Evolutionary conservation across 2,113 vertebrate species (phyloP), one percentile per base, ranked within the genome.

Genomic region (Chionomys nivalis): DNA sequence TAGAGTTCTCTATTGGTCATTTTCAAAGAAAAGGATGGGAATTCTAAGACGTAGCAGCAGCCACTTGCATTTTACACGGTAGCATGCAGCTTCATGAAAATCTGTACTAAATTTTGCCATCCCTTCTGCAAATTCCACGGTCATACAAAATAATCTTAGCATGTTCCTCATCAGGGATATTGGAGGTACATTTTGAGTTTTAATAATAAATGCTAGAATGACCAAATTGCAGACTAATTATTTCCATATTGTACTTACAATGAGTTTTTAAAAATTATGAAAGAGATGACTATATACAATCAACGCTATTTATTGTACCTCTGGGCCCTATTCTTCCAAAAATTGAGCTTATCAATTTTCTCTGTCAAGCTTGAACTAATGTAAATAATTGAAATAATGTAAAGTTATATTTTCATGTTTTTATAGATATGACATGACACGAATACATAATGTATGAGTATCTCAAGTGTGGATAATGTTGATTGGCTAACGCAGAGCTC

Each of bases 341-440:
- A 99, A 96, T 92, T 87, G 33, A 98, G 97, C 91, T 90, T 98
- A 95, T 94, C 87, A 94, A 96, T 97, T 97, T 98, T 97, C 97
- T 97, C 98, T 98, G 98, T 99, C 98, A 98, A 98, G 98, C 98
- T 98, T 98, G 98, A 98, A 98, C 96, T 98, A 94, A 98, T 99
- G 98, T 99, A 99, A 98, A 99, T 99, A 99, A 98, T 97, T 98
- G 98, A 98, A 98, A 98, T 98, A 98, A 98, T 99, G 98, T 99
- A 99, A 99, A 99, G 97, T 98, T 99, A 98, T 99, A 99, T 99
- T 99, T 99, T 99, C 98, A 98, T 98, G 98, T 98, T 99, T 99
- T 99, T 99, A 98, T 99, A 99, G 98, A 97, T 98, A 98, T 93
- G 88, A 98, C 97, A 98, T 98, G 98, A 98, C 97, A 97, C 98